Percentiles rank a stretch among this genome's conserved stretches.
Conservation (phyloP, 2,113 vertebrate species). For the Deroptyus accipitrinus region DNA sequence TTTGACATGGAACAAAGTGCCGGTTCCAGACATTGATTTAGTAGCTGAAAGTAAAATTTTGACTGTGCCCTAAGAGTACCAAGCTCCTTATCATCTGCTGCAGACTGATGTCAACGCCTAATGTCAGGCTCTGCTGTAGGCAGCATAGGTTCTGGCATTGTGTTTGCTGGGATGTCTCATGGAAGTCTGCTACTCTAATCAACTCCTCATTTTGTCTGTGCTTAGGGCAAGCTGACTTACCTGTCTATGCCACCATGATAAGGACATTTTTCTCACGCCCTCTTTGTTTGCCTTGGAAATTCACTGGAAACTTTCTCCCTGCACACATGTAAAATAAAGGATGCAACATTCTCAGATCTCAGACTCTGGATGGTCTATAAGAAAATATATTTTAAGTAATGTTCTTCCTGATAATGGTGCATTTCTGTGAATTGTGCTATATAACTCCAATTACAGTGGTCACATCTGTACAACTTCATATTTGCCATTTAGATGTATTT, state of each 20-base stretch:
- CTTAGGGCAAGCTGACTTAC: not conserved
- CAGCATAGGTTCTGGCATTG: not conserved
- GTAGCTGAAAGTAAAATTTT: not conserved
- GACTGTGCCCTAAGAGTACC: not conserved
- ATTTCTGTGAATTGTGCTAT: not conserved
- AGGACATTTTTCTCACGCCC: not conserved
- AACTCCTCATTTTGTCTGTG: not conserved
- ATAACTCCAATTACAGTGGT: not conserved
- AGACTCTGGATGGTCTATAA: not conserved
- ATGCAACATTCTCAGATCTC: not conserved
- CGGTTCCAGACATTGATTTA: not conserved
- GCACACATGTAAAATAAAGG: not conserved
- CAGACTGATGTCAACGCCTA: not conserved
- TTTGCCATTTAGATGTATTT: not conserved
- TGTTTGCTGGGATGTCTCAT: not conserved
- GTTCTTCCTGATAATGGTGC: not conserved
- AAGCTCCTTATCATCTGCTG: not conserved
- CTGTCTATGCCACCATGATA: not conserved
- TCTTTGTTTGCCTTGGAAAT: not conserved
- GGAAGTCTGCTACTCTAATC: not conserved
- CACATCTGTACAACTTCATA: not conserved
- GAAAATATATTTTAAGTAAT: not conserved
- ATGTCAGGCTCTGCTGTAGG: not conserved
- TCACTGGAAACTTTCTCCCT: not conserved
- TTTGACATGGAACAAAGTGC: not conserved